These are phyloP conservation scores for Xylota segnis DNA, from an alignment of 2,888 invertebrate species.

Conservation along the genomic window DNA sequence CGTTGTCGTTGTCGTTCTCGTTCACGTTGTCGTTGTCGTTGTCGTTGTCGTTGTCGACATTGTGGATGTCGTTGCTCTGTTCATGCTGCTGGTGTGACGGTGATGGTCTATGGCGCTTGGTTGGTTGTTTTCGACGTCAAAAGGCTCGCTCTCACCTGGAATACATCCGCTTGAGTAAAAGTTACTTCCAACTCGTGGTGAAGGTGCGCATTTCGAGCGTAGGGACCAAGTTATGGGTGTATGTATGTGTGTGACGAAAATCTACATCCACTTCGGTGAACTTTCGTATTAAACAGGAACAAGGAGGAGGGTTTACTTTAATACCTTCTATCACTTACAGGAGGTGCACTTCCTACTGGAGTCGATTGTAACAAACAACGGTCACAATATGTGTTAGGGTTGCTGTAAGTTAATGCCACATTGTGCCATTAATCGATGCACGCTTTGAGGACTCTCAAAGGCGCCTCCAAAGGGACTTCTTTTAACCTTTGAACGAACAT, in stretches of 20 bases:
- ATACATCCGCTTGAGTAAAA: constrained; percentile 10
- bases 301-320: not conserved
- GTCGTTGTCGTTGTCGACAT: constrained; percentile 2
- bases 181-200: constrained; percentile 6
- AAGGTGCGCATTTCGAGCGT: not conserved
- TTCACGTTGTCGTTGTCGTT: constrained; percentile 3
- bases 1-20: constrained; percentile 1
- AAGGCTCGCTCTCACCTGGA: constrained; percentile 9
- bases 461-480: not conserved
- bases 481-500: constrained; percentile 19
- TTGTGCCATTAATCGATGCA: constrained; percentile 10
- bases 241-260: not conserved
- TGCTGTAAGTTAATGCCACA: not conserved
- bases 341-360: not conserved
- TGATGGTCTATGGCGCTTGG: not conserved
- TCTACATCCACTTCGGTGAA: not conserved
- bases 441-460: not conserved
- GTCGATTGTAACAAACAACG: not conserved
- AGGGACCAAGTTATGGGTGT: not conserved
- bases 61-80: not conserved
- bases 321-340: not conserved
- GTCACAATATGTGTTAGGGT: constrained; percentile 6
- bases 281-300: not conserved
- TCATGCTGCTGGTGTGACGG: not conserved
- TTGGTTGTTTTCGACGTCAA: constrained; percentile 11